phyloP scores from a whole-genome alignment of 2,797 vertebrate species.

The Scleropages formosus region DNA sequence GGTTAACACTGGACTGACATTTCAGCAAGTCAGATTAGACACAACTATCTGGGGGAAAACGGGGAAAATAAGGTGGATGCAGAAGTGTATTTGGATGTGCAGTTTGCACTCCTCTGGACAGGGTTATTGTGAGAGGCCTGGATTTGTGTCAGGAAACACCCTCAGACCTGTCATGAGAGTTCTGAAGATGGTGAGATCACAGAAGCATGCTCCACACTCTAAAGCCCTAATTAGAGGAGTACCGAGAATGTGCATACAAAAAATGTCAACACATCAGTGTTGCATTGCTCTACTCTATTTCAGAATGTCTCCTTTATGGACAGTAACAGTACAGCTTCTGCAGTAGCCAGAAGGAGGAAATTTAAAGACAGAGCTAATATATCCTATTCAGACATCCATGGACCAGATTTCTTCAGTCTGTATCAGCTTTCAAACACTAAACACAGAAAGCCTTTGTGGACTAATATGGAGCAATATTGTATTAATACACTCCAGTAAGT shows the following conservation, averaged over 20 bases:
- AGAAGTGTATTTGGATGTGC: background rate
- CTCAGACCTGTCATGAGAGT: background rate
- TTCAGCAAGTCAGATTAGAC: background rate
- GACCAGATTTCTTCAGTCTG: no score
- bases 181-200: no score
- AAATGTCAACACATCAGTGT: background rate
- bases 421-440: no score
- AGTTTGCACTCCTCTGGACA: background rate
- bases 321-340: background rate
- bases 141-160: background rate
- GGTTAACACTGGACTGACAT: constrained; percentile 2
- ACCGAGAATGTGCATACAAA: background rate
- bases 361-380: no score
- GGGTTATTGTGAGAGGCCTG: background rate
- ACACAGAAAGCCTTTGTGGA: no score
- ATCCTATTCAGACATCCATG: no score
- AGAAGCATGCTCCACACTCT: background rate
- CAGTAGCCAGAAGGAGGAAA: no score
- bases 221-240: background rate
- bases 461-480: no score
- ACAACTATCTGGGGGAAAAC: no score
- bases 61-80: background rate
- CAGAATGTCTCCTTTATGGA: background rate
- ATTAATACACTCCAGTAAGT: no score
- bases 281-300: background rate